Base-by-base conservation (phyloP, 2,888 invertebrate species). In the Agrochola litura region DNA sequence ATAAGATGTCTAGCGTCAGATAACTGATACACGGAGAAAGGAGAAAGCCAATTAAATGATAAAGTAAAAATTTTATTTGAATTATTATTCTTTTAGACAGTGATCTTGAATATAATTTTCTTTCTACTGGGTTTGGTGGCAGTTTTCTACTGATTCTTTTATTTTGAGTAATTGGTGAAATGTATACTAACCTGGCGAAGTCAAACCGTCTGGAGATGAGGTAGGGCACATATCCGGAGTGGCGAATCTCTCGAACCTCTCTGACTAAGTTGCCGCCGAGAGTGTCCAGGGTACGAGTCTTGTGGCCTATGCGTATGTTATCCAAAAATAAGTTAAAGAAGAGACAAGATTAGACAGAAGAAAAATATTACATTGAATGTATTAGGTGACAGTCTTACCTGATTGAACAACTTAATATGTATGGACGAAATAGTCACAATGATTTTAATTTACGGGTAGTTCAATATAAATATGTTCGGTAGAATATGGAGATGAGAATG, bases 211-310 rank as follows among this genome's bases (percentile, higher is more conserved):
- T 92, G 49, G 91, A 90, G 75, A 90, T 78, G 41, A 91, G 81
- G 81, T 92, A 93, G 6, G 93, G 92, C 77, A 92, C 80, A 72
- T 92, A 91, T 85, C 80, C 96, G 89, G 92, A 88, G 65, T 91
- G 97, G 79, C 85, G 94, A 83, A 91, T 92, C 70, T 95, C 95
- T 22, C 96, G 93, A 0, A 93, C 93, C 79, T 93, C 93, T n/a
- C 96, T 92, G 10, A 95, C 90, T 79, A 96, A 88, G 85, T 96
- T 95, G 49, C 95, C 96, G 52, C 96, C 96, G 65, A 94, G 81
- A 25, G 93, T 89, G 76, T 95, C 95, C 91, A 94, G 85, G 84
- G 92, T 93, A 79, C 94, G 92, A 73, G 94, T 92, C 88, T 97
- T 95, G 91, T 96, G 95, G 90, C 95, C 97, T 97, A 94, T 74